Evolutionary conservation across 2,113 vertebrate species (phyloP).

Genomic region (Rallus limicola): DNA sequence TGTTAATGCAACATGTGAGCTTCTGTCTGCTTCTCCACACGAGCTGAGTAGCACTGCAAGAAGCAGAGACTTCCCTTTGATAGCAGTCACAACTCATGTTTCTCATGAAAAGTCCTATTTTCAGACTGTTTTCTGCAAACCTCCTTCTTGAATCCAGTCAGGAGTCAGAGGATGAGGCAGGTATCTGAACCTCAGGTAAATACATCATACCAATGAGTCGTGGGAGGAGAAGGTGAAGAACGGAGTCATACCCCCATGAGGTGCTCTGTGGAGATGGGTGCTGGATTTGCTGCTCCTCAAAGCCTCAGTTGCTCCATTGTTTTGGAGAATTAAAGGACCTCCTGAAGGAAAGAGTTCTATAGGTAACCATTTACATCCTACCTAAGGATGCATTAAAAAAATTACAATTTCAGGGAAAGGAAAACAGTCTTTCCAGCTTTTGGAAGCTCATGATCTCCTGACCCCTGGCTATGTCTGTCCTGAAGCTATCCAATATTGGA

Average conservation of each 20-base stretch:
- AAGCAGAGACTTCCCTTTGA: background rate
- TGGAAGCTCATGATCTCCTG: background rate
- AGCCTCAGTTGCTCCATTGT: background rate
- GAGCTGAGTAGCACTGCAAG: background rate
- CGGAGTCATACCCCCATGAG: background rate
- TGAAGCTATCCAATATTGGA: background rate
- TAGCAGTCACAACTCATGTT: background rate
- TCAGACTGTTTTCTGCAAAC: background rate
- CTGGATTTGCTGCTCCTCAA: background rate
- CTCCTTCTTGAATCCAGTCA: background rate
- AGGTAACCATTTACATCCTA: background rate
- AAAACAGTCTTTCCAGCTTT: background rate
- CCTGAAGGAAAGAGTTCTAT: background rate
- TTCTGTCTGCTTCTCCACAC: background rate
- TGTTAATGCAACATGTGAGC: background rate
- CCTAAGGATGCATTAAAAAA: background rate
- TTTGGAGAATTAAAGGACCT: background rate
- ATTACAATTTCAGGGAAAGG: background rate
- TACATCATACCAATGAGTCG: background rate
- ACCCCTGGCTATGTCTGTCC: background rate
- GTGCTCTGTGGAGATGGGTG: background rate
- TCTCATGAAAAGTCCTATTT: background rate
- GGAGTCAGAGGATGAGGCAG: background rate
- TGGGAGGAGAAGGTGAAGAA: background rate
- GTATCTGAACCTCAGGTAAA: background rate